Base-by-base conservation (phyloP, 64 coral and sea anemone genomes). In the Orbicella faveolata region DNA sequence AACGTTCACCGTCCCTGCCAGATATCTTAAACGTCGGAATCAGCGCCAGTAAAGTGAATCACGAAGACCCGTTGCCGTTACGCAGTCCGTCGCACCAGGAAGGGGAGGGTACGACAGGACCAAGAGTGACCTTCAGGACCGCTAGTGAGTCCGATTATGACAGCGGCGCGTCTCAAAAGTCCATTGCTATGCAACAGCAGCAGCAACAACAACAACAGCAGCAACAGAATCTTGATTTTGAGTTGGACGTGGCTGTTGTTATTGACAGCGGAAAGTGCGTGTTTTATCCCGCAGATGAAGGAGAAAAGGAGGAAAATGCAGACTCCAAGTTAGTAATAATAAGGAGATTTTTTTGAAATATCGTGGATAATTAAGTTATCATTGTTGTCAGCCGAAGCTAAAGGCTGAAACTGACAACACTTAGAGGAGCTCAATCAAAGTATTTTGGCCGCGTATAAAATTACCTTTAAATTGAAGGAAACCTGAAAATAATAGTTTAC, bases 241-340 rank as follows among this genome's bases (percentile, higher is more conserved):
- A 99, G 76, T 76, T 99, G 19, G 94, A 99, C 69, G 94, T 99
- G 7, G 90, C 85, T 2, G 97, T 99, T 33, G 84, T 96, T 79
- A 99, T 99, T 36, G 94, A 96, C 34, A 96, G 97, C 76, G 97
- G 97, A 2, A 93, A 96, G 75, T 99, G 97, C 33, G 92, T 99
- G 72, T 86, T 99, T 55, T 94, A 99, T 61, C 88, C 94, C 37
- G 77, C 80, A 13, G 78, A 74, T 14, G 90, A 95, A 30, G 80
- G 87, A 34, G 81, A 93, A 15, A 94, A 93, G 59, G 88, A 88
- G 74, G 93, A 95, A 36, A 63, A 77, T 4, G 21, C 54, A 36
- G 92, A 97, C 19, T 21, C 70, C 33, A 97, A 87, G 95, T 97
- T 78, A 55, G 83, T 87, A 20, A 23, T 73, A 52, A 73, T 21